Conservation (phyloP, 2,797 vertebrate species). For the Emydoidea blandingii region DNA sequence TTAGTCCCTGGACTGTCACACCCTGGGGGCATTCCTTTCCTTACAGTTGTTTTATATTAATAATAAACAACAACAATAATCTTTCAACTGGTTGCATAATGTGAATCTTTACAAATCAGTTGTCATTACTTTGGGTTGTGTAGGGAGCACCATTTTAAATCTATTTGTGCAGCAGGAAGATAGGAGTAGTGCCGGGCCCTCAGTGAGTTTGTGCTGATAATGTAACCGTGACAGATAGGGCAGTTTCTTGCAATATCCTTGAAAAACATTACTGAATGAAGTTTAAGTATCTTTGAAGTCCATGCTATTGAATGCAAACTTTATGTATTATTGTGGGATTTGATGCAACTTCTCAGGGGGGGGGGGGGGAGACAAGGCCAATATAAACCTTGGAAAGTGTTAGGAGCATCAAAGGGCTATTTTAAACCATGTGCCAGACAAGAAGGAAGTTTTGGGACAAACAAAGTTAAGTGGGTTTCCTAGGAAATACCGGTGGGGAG, state of each 20-base stretch:
- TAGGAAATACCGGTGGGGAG: neutral
- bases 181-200: neutral
- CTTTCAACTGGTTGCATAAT: neutral
- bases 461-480: neutral
- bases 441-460: neutral
- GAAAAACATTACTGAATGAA: neutral
- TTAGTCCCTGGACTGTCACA: neutral
- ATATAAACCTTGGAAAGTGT: neutral
- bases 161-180: neutral
- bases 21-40: neutral
- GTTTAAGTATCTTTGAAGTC: neutral
- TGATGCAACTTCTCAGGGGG: no score
- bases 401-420: neutral
- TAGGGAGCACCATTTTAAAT: neutral
- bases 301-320: neutral
- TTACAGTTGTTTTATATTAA: neutral
- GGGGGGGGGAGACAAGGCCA: neutral
- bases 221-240: neutral
- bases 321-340: neutral
- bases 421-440: neutral
- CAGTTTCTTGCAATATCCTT: neutral
- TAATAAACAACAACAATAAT: neutral
- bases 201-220: neutral
- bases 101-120: neutral
- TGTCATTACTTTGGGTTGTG: neutral